phyloP scores from a whole-genome alignment of 2,888 invertebrate genomes.

The Matsumyia berberina region DNA sequence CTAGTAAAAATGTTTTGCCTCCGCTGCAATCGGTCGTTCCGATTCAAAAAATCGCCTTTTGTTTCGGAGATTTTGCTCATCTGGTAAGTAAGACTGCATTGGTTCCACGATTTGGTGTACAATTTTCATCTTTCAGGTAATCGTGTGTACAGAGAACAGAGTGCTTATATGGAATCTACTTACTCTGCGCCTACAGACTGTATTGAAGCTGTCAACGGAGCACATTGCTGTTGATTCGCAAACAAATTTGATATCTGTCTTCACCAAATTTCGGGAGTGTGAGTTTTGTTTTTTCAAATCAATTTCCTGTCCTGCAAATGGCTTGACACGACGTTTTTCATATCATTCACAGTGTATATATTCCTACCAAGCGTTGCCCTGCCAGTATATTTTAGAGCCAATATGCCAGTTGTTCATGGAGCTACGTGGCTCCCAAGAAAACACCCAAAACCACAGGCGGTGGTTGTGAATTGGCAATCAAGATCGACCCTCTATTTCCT shows the following conservation, averaged over 20 bases:
- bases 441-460: slow-evolving; percentile 84
- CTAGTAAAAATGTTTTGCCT: slow-evolving; percentile 4
- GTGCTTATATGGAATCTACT: slow-evolving; percentile 89
- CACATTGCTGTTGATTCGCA: slow-evolving; percentile 86
- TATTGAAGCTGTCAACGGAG: slow-evolving; percentile 82
- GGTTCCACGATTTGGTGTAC: neutral
- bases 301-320: too few relatives aligned
- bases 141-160: slow-evolving; percentile 85
- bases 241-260: slow-evolving; percentile 87
- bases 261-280: slow-evolving; percentile 87
- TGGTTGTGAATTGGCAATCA: slow-evolving; percentile 86
- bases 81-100: slow-evolving; percentile 76
- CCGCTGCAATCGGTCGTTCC: slow-evolving; percentile 78
- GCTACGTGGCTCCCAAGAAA: slow-evolving; percentile 86
- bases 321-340: neutral
- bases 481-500: slow-evolving; percentile 87
- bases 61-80: slow-evolving; percentile 82
- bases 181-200: slow-evolving; percentile 87
- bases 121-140: slow-evolving; percentile 78
- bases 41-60: slow-evolving; percentile 82
- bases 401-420: slow-evolving; percentile 84
- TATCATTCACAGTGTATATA: slow-evolving; percentile 86
- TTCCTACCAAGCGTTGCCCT: slow-evolving; percentile 87
- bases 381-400: slow-evolving; percentile 85
- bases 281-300: slow-evolving; percentile 81